Base-by-base conservation (phyloP, 2,888 invertebrate genomes). In the Acleris holmiana region DNA sequence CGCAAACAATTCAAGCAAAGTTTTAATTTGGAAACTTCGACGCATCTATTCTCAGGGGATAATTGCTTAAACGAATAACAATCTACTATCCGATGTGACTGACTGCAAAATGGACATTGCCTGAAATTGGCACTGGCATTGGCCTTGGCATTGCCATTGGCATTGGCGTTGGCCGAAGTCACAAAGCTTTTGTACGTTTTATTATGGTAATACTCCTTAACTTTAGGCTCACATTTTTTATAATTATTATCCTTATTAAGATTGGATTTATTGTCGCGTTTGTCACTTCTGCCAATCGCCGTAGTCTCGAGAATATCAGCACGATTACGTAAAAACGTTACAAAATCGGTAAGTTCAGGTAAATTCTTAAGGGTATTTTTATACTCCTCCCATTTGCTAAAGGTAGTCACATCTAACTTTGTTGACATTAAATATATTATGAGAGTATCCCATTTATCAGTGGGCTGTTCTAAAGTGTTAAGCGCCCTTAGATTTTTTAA, bases 241-340 rank as follows among this genome's bases (percentile, higher is more conserved):
- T 15, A 5, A 15, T 44, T 44, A 4, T 41, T 55, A 23, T 23
- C 23, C 23, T 23, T 23, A 4, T 4, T 4, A 13, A 49, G 2
- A 21, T 44, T n/a, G 35, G 15, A 23, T 56, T 41, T 56, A 25
- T 48, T 17, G 13, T 55, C 47, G 1, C n/a, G 35, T 54, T 62
- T 49, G 18, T 60, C 48, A 40, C 35, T 51, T 35, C 44, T 57
- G 41, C 41, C 44, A 7, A 41, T 23, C 8, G 41, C 21, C 49
- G 54, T 56, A 1, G 68, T 67, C n/a, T 68, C 68, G 2, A 67
- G 54, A 17, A 68, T 55, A 40, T 68, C 64, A n/a, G 68, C 68
- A 4, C 67, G 44, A 21, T 50, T 51, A 15, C 64, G 63, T 2
- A 66, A 17, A 47, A 66, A 66, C 7, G 49, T 13, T 25, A 61